These are phyloP conservation scores for Felis catus DNA, from an alignment of 2,113 vertebrate species.

Conservation along the genomic window DNA sequence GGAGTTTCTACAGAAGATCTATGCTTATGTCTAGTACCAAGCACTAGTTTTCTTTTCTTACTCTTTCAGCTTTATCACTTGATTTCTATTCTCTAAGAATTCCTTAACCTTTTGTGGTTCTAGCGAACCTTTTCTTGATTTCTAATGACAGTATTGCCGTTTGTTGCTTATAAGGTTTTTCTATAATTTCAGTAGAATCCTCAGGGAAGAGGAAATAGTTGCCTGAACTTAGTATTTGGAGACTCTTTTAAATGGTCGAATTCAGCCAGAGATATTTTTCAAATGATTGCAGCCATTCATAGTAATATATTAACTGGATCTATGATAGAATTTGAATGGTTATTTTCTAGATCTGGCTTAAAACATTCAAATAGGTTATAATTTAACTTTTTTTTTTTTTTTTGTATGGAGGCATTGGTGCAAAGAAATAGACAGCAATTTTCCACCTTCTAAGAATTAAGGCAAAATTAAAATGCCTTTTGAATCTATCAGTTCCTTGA, in stretches of 20 bases:
- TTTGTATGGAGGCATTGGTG: background rate
- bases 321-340: background rate
- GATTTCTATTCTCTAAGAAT: background rate
- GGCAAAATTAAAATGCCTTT: background rate
- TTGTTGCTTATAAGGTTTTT: background rate
- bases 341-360: background rate
- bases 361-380: conserved; percentile 17
- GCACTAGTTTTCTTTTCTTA: background rate
- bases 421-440: background rate
- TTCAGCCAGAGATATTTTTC: background rate
- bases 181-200: background rate
- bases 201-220: background rate
- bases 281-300: background rate
- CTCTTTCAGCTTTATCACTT: background rate
- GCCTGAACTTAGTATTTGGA: background rate
- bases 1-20: conserved; percentile 24
- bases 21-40: background rate
- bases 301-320: background rate
- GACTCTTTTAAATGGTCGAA: background rate
- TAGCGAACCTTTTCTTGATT: background rate
- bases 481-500: background rate
- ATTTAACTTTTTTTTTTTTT: background rate
- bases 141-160: background rate
- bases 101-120: background rate
- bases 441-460: conserved; percentile 23